Evolutionary conservation across 2,797 vertebrate species (phyloP), one percentile per base, ranked within the genome.

Genomic region (Todus mexicanus): DNA sequence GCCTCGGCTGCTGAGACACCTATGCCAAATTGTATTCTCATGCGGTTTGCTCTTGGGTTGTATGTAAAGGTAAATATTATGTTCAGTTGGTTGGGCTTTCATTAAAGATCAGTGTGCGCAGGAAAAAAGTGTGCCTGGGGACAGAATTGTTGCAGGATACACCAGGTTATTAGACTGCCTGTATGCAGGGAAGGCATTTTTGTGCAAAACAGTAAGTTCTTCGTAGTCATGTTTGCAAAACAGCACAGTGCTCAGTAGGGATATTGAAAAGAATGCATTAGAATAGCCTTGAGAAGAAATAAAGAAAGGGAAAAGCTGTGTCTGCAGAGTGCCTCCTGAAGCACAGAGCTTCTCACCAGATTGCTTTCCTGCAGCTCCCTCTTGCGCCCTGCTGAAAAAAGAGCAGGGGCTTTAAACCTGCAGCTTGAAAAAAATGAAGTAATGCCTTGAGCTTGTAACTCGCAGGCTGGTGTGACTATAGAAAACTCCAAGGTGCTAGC

Each of bases 341-440:
- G 35, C 5, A 3, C 19, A 11, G 2, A 1, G 35, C 33, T 37
- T 33, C 51, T 80, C 51, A 2, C 0, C 35, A 4, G 11, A 5
- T 40, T 51, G 79, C 48, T 81, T 47, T 70, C 51, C 51, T 95
- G 59, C 70, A 68, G 87, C 85, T 86, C 77, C 79, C 66, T 81
- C 79, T 75, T 17, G 22, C 4, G 45, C 45, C 38, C 56, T 68
- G 26, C 47, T 0, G 10, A 35, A 51, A 51, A 18, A 54, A 37
- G 53, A 29, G 35, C 31, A 8, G 29, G 19, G 21, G 33, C 73
- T 74, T 11, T 5, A 4, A 38, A 74, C 6, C 25, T n/a, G 48
- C 69, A 11, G 7, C 1, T 5, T 35, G 63, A 10, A 81, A 81
- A 60, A 60, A 37, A 25, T 9, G 29, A 43, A 22, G 14, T 38